A percentile compares a stretch with the other conserved stretches of the same genome.
Evolutionary conservation across 2,797 vertebrate species (phyloP).

Genomic region (Takifugu rubripes): DNA sequence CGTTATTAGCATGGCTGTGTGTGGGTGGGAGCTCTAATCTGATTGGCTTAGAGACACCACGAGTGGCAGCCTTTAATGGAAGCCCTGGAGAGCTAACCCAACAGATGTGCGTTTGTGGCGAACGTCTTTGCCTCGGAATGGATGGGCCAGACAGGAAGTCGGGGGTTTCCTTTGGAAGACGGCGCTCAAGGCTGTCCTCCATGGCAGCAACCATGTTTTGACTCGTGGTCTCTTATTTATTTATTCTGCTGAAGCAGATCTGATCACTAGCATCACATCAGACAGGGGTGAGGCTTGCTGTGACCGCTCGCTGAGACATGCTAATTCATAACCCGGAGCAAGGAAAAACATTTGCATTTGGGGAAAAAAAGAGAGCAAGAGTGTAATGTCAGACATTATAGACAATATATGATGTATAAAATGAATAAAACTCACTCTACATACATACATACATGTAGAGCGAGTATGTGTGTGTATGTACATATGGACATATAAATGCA

Average conservation of each 20-base stretch:
- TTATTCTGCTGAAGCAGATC: constrained; percentile 54
- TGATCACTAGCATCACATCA: constrained; percentile 54
- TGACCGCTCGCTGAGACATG: constrained; percentile 53
- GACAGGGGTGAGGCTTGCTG: constrained; percentile 45
- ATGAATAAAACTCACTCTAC: neutral
- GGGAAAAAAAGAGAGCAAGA: too few relatives aligned
- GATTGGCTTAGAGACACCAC: constrained; percentile 71
- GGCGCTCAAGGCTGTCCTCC: constrained; percentile 61
- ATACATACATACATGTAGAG: neutral
- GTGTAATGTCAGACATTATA: too few relatives aligned
- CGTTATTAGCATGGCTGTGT: constrained; percentile 52
- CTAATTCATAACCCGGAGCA: constrained; percentile 55
- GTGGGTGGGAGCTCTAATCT: constrained; percentile 66
- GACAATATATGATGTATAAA: too few relatives aligned
- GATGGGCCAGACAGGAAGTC: constrained; percentile 61
- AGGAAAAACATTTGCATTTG: too few relatives aligned
- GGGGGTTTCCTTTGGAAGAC: constrained; percentile 63
- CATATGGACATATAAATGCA: too few relatives aligned
- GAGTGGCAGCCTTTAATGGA: constrained; percentile 78
- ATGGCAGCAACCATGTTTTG: constrained; percentile 53
- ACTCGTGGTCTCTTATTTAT: constrained; percentile 58
- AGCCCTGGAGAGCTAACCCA: constrained; percentile 76
- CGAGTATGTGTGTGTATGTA: neutral
- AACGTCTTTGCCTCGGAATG: constrained; percentile 70
- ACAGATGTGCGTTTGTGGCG: constrained; percentile 80